Evolutionary conservation across 2,797 vertebrate species (phyloP).

Genomic region (Neosalanx taihuensis): DNA sequence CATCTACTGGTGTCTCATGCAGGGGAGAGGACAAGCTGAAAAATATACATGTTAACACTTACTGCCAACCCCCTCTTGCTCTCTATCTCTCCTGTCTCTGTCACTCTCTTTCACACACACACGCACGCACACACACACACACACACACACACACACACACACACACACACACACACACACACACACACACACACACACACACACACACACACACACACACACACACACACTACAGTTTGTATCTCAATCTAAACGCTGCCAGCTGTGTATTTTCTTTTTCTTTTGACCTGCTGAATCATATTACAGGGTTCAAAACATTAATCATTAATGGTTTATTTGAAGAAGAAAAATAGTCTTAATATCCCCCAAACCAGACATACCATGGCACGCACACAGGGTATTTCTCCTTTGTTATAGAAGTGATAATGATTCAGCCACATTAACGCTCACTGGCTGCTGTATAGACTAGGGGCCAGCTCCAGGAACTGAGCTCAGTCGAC

Average conservation of each 20-base stretch:
- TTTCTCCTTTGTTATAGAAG: background rate
- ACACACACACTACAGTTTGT: background rate
- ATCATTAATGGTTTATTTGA: too few relatives aligned
- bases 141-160: background rate
- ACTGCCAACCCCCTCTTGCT: too few relatives aligned
- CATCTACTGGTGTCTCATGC: background rate
- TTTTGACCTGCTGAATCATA: too few relatives aligned
- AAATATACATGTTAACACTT: background rate
- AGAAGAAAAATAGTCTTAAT: too few relatives aligned
- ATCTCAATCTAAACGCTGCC: too few relatives aligned
- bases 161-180: background rate
- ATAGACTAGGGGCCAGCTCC: background rate
- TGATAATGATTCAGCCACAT: background rate
- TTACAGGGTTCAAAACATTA: too few relatives aligned
- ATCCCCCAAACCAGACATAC: background rate
- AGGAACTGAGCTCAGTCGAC: background rate
- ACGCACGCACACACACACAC: slow-evolving; percentile 6
- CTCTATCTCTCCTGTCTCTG: too few relatives aligned
- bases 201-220: background rate
- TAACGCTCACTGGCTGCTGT: background rate
- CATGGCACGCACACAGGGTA: background rate
- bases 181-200: background rate
- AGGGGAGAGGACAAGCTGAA: background rate
- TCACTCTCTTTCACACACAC: too few relatives aligned
- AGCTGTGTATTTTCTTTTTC: too few relatives aligned